Conservation (phyloP, 1,140 invertebrate genomes). For the Chlorops oryzae region DNA sequence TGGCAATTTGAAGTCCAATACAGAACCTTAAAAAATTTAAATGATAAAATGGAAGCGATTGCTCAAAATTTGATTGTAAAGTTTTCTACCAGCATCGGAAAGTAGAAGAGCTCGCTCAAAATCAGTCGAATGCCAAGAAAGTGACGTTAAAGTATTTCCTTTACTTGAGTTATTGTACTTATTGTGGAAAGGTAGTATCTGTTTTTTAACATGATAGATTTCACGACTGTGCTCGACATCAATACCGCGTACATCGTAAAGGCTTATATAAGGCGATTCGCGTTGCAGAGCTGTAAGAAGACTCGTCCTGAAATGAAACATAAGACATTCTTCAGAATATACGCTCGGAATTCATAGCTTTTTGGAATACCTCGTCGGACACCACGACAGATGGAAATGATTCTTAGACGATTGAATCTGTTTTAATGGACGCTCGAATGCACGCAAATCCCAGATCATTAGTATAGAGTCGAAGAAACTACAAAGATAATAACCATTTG, state of each 20-base stretch:
- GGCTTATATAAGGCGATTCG: constrained; percentile 37
- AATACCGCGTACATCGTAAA: constrained; percentile 41
- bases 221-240: constrained; percentile 34
- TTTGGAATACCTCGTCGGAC: constrained; percentile 61
- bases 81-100: constrained; percentile 30
- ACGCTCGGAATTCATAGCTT: not conserved
- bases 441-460: constrained; percentile 80
- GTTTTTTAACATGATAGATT: constrained; percentile 39
- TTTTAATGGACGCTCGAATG: constrained; percentile 78
- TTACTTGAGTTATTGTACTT: constrained; percentile 33
- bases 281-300: constrained; percentile 40
- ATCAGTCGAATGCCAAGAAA: constrained; percentile 41
- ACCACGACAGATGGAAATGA: constrained; percentile 76
- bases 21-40: constrained; percentile 4
- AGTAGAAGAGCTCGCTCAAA: constrained; percentile 35
- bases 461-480: constrained; percentile 77
- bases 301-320: constrained; percentile 19
- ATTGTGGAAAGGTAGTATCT: constrained; percentile 39
- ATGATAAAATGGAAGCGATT: too few species aligned
- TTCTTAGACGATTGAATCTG: constrained; percentile 63
- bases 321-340: not conserved
- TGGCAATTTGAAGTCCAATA: constrained; percentile 36
- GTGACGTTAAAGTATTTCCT: constrained; percentile 21
- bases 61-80: not conserved
- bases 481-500: constrained; percentile 70